These are phyloP conservation scores for Grammomys surdaster DNA, from an alignment of 2,113 vertebrate species.

Conservation along the genomic window DNA sequence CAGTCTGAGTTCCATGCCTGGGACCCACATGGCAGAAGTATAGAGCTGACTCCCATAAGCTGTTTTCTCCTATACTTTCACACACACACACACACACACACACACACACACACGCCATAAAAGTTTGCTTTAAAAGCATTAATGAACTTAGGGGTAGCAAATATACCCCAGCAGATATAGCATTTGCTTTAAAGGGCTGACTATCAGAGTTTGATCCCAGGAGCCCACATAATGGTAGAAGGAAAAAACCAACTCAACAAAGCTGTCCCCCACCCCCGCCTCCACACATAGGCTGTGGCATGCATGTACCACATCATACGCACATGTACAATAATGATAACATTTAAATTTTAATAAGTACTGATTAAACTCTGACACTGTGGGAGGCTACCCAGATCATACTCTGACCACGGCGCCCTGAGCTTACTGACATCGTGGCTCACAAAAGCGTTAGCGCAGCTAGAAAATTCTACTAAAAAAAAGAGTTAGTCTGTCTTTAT, in stretches of 20 bases:
- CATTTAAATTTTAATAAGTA: neutral
- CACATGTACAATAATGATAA: neutral
- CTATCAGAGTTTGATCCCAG: neutral
- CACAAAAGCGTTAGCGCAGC: neutral
- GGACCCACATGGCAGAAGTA: neutral
- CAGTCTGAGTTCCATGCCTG: neutral
- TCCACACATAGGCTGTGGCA: neutral
- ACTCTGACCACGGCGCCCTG: neutral
- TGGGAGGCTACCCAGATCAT: neutral
- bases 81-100: neutral
- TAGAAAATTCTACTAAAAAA: neutral
- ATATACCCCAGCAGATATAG: too few relatives aligned
- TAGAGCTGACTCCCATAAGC: neutral
- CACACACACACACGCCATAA: neutral
- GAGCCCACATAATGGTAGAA: neutral
- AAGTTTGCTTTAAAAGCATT: neutral
- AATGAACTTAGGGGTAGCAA: neutral
- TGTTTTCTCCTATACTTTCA: neutral
- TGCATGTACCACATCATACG: neutral
- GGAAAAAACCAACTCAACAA: neutral
- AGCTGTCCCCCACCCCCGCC: neutral
- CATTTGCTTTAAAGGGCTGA: neutral
- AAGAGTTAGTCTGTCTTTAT: neutral
- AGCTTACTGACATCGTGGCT: neutral
- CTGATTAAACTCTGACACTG: neutral